Percentiles rank a stretch among this genome's conserved stretches.
Conservation (phyloP, 2,888 invertebrate genomes). For the Netelia virgata region DNA sequence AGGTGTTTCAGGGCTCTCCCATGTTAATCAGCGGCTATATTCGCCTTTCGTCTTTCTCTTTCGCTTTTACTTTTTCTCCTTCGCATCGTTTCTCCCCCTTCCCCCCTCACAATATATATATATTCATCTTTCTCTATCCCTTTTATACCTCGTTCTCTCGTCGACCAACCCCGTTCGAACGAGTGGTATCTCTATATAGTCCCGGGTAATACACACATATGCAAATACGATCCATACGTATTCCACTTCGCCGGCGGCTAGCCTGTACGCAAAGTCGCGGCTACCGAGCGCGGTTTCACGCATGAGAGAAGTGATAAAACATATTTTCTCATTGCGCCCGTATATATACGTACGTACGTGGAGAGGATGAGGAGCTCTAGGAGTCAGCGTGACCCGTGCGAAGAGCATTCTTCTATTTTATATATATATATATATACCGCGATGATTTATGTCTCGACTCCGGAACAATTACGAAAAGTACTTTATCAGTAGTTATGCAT, state of each 20-base stretch:
- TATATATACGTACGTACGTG: constrained; percentile 58
- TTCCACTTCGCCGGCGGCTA: constrained; percentile 3
- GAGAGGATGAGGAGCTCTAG: not conserved
- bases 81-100: constrained; percentile 54
- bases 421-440: constrained; percentile 1
- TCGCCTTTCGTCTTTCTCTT: constrained; percentile 70
- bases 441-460: constrained; percentile 68
- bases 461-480: constrained; percentile 79
- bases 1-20: constrained; percentile 81
- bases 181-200: constrained; percentile 53
- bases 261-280: constrained; percentile 69
- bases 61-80: constrained; percentile 66
- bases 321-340: constrained; percentile 71
- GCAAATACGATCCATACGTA: constrained; percentile 75
- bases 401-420: constrained; percentile 53
- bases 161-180: constrained; percentile 61
- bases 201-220: constrained; percentile 64
- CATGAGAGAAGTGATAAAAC: constrained; percentile 78
- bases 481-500: constrained; percentile 52
- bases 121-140: constrained; percentile 48
- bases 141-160: constrained; percentile 47
- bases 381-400: constrained; percentile 42
- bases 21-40: constrained; percentile 80
- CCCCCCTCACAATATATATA: not conserved
- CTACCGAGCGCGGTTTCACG: constrained; percentile 76